phyloP scores from a whole-genome alignment of 2,113 vertebrate genomes.

The Bos javanicus region DNA sequence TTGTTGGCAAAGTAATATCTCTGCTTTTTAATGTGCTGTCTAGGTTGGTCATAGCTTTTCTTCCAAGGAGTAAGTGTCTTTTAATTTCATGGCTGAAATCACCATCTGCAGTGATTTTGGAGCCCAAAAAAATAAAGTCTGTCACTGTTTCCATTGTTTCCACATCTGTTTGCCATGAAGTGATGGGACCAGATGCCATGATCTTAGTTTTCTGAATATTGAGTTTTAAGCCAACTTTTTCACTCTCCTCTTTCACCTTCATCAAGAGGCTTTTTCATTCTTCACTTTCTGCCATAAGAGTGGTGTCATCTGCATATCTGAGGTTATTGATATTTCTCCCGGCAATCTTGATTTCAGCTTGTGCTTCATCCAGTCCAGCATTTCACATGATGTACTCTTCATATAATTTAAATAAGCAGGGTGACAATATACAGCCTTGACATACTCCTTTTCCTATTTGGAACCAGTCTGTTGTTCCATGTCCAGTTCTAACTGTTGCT shows the following conservation, averaged over 20 bases:
- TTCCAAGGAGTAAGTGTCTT: not conserved
- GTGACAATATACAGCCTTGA: not conserved
- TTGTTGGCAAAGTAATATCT: not conserved
- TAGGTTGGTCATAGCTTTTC: not conserved
- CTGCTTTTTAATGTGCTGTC: not conserved
- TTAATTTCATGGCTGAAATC: not conserved
- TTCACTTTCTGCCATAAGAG: not conserved
- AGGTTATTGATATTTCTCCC: not conserved
- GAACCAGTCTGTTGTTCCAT: not conserved
- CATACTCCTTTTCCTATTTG: not conserved
- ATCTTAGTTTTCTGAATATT: not conserved
- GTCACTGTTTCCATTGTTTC: too few species aligned
- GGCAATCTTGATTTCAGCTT: fast-evolving
- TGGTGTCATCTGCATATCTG: not conserved
- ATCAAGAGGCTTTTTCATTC: not conserved
- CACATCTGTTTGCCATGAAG: too few species aligned
- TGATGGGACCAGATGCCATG: not conserved
- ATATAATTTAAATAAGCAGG: not conserved
- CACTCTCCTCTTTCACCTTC: not conserved
- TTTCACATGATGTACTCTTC: not conserved
- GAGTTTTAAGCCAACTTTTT: not conserved
- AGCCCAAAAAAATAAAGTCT: not conserved
- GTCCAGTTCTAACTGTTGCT: not conserved
- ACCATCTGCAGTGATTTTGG: not conserved
- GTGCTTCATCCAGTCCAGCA: not conserved